Evolutionary conservation across 2,888 invertebrate species (phyloP).

Genomic region (Xylocampa areola): DNA sequence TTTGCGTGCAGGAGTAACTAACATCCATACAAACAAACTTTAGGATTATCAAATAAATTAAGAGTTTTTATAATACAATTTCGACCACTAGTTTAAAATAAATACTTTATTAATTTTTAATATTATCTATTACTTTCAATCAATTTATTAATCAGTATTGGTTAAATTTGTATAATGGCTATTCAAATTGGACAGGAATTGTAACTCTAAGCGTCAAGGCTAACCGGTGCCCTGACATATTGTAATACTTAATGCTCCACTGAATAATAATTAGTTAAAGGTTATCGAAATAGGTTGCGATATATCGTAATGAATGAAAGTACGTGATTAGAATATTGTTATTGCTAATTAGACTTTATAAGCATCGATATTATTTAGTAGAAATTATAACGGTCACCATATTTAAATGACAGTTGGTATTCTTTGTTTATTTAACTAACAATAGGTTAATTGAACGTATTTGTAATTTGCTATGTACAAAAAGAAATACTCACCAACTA

Average conservation of each 20-base stretch:
- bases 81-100: no score
- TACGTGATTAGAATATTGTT: slow-evolving; percentile 18
- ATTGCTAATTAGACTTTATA: background rate
- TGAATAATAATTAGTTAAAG: slow-evolving; percentile 59
- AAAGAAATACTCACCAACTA: slow-evolving; percentile 77
- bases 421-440: background rate
- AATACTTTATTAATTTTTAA: no score
- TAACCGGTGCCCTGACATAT: slow-evolving; percentile 63
- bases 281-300: slow-evolving; percentile 57
- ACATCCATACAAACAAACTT: no score
- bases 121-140: slow-evolving; percentile 2
- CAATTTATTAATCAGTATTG: slow-evolving; percentile 24
- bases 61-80: no score
- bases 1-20: no score
- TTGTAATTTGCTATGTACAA: background rate
- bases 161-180: slow-evolving; percentile 14
- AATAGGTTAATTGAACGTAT: background rate
- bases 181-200: slow-evolving; percentile 64
- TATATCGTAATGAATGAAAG: slow-evolving; percentile 37
- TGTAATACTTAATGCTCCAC: slow-evolving; percentile 54
- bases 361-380: background rate
- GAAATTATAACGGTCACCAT: no score
- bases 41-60: no score
- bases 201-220: slow-evolving; percentile 66
- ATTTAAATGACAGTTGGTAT: no score